Conservation (phyloP, 2,888 invertebrate genomes). For the Sarcophaga variegata region DNA sequence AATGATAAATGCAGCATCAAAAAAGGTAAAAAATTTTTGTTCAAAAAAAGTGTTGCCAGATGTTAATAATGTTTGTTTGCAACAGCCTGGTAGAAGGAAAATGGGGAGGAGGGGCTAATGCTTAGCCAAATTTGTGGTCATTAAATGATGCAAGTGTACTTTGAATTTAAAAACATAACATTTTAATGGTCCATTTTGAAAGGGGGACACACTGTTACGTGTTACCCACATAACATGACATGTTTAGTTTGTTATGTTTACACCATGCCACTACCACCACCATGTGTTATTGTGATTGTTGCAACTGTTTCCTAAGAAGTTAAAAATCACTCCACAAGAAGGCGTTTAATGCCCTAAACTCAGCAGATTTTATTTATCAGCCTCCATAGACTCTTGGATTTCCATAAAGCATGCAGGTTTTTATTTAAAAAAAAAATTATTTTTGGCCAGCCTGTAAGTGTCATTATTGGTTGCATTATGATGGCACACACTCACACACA, state of each 20-base stretch:
- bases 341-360: background rate
- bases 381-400: background rate
- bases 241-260: background rate
- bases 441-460: background rate
- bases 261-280: background rate
- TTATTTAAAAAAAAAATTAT: background rate
- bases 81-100: background rate
- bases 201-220: background rate
- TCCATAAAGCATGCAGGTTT: background rate
- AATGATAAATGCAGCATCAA: constrained; percentile 40
- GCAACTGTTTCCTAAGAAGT: background rate
- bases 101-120: background rate
- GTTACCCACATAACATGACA: background rate
- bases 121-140: background rate
- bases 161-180: background rate
- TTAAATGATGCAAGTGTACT: background rate
- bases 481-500: background rate
- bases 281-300: background rate
- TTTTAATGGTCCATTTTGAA: background rate
- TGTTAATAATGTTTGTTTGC: constrained; percentile 20
- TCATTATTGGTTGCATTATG: background rate
- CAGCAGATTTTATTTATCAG: too few relatives aligned
- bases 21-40: background rate
- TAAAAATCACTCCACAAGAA: background rate
- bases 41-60: constrained; percentile 21